Evolutionary conservation across 2,113 vertebrate species (phyloP), one percentile per base, ranked within the genome.

Genomic region (Hippoglossus stenolepis): DNA sequence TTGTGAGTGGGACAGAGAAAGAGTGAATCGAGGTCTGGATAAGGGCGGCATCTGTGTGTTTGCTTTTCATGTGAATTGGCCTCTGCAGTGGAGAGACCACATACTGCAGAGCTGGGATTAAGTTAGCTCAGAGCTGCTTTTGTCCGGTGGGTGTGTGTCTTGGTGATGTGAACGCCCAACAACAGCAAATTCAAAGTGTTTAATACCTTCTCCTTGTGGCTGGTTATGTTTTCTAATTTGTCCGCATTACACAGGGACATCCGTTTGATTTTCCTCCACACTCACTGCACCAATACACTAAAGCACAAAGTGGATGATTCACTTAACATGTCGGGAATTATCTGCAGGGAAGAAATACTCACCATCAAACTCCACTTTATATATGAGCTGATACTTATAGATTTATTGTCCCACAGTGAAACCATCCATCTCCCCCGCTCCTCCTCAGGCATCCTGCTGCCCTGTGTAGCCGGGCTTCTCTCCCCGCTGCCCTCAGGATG

Each of bases 81-180:
- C 75, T 81, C 81, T 84, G 87, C 81, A 75, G 82, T 24, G 58
- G 69, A 24, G 71, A 87, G 70, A 14, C 24, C 71, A 79, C 66
- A 81, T 73, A 79, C 78, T 85, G 85, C 68, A 73, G 84, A 77
- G 66, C 81, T 73, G 81, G 82, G 89, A 92, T 90, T 92, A 91
- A 71, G 72, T 77, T 77, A 24, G 87, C 82, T 84, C 28, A 0
- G 60, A 38, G 70, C 77, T 71, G 70, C 82, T 83, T 87, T 86
- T 88, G 85, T 83, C 73, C 86, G 64, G 40, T 58, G 35, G 13
- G 21, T 45, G 38, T 65, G 72, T 66, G n/a, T 65, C 15, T 57
- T 12, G 3, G 70, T 62, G 51, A 31, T 68, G 47, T 72, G 28
- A 62, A 18, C 60, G 31, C 74, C 40, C 40, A 43, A 11, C 10